A percentile compares a stretch with the other conserved stretches of the same genome.
Conservation (phyloP, 2,797 vertebrate species). For the Cuniculus paca region DNA sequence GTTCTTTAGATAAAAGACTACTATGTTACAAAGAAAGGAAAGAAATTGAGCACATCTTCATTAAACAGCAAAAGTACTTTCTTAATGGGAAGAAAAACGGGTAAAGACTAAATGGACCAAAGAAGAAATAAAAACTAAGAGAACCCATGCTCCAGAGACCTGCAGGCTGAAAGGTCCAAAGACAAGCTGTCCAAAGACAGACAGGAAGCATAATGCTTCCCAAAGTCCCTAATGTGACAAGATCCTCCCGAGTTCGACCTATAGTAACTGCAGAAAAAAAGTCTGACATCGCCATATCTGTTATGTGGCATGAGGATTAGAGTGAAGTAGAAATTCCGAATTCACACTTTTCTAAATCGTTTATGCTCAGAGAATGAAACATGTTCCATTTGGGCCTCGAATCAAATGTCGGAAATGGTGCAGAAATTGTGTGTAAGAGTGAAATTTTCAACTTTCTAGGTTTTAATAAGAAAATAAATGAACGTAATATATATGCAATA, state of each 20-base stretch:
- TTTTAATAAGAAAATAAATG: background rate
- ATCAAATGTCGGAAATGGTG: background rate
- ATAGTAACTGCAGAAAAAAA: background rate
- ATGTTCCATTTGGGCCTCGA: background rate
- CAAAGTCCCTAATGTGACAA: background rate
- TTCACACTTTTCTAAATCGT: background rate
- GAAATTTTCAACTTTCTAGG: background rate
- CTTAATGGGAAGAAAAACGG: background rate
- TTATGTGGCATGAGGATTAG: background rate
- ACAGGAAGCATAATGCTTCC: background rate
- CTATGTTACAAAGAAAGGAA: background rate
- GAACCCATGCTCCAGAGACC: background rate
- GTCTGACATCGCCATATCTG: background rate
- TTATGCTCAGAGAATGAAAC: background rate
- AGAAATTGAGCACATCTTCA: background rate
- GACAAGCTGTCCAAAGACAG: background rate
- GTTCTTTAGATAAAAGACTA: background rate
- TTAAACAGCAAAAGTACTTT: background rate
- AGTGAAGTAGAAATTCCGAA: background rate
- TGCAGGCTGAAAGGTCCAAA: background rate
- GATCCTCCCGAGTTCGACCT: background rate
- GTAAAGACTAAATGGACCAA: background rate
- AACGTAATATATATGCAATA: background rate
- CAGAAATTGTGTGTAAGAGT: background rate
- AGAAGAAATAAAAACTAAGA: background rate